Evolutionary conservation across 64 coral and sea anemone species (phyloP).

Genomic region (Pachyseris speciosa): DNA sequence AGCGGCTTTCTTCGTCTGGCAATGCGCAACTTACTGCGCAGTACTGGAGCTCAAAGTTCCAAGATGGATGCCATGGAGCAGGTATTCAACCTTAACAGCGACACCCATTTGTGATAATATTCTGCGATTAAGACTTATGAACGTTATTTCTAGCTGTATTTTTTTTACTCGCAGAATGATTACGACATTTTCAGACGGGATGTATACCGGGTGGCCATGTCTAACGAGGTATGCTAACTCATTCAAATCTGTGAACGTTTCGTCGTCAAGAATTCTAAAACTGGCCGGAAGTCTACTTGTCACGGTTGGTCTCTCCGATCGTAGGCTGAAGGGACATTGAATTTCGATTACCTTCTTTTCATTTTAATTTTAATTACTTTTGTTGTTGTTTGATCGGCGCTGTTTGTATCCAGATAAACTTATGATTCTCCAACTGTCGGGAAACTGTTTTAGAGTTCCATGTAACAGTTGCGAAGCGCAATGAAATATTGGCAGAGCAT

Average conservation of each 20-base stretch:
- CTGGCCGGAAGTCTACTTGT: background rate
- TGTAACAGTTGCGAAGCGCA: too few species aligned
- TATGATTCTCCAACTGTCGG: too few species aligned
- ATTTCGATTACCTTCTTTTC: too few species aligned
- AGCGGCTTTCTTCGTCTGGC: background rate
- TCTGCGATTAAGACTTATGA: background rate
- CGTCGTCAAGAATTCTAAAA: background rate
- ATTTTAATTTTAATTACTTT: background rate
- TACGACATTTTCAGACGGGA: constrained; percentile 33
- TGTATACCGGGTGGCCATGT: background rate
- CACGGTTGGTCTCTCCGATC: background rate
- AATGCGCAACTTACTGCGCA: constrained; percentile 21
- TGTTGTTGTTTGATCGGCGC: background rate
- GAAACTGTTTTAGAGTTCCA: too few species aligned
- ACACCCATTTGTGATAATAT: background rate
- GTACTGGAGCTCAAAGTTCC: background rate
- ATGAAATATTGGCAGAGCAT: too few species aligned
- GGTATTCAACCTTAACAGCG: background rate
- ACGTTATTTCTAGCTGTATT: background rate
- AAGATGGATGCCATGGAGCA: constrained; percentile 30
- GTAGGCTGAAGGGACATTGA: too few species aligned
- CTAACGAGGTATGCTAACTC: constrained; percentile 9
- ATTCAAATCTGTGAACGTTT: background rate
- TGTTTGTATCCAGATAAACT: too few species aligned
- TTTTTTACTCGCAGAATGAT: background rate